phyloP scores from a whole-genome alignment of 2,888 invertebrate species.

The Erebia aethiops region DNA sequence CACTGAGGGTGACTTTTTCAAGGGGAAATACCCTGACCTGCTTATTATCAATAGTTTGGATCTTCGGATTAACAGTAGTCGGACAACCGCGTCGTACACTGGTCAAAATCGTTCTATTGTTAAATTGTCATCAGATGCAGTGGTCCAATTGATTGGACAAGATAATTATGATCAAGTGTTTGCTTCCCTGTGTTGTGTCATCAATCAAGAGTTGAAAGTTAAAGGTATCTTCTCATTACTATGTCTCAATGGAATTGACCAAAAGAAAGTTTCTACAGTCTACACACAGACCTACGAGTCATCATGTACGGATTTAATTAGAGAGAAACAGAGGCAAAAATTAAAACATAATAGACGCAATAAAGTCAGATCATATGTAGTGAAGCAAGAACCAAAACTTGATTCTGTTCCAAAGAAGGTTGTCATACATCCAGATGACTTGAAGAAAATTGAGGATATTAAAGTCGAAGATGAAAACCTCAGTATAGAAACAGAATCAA shows the following conservation, averaged over 20 bases:
- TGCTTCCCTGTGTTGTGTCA: conserved; percentile 60
- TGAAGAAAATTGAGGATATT: conserved; percentile 10
- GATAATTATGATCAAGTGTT: conserved; percentile 63
- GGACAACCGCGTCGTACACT: conserved; percentile 56
- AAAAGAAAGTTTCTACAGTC: conserved; percentile 2
- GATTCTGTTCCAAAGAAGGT: conserved; percentile 43
- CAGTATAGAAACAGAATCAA: neutral
- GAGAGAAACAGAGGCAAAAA: conserved; percentile 38
- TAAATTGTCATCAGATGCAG: conserved; percentile 58
- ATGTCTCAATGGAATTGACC: conserved; percentile 36
- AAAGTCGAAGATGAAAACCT: conserved; percentile 2
- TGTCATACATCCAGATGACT: conserved; percentile 50
- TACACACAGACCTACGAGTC: conserved; percentile 55
- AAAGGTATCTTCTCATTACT: conserved; percentile 60
- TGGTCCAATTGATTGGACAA: conserved; percentile 64
- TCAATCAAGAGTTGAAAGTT: conserved; percentile 61
- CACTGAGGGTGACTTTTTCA: conserved; percentile 52
- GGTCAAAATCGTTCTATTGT: conserved; percentile 34
- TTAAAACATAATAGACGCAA: conserved; percentile 46
- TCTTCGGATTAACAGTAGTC: conserved; percentile 48
- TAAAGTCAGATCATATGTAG: conserved; percentile 55
- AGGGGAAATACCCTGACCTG: conserved; percentile 53
- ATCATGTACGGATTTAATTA: conserved; percentile 39
- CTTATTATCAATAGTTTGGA: conserved; percentile 53
- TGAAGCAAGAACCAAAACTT: conserved; percentile 45